These are phyloP conservation scores for Idaea dimidiata DNA, from an alignment of 2,888 invertebrate genomes.

Conservation along the genomic window DNA sequence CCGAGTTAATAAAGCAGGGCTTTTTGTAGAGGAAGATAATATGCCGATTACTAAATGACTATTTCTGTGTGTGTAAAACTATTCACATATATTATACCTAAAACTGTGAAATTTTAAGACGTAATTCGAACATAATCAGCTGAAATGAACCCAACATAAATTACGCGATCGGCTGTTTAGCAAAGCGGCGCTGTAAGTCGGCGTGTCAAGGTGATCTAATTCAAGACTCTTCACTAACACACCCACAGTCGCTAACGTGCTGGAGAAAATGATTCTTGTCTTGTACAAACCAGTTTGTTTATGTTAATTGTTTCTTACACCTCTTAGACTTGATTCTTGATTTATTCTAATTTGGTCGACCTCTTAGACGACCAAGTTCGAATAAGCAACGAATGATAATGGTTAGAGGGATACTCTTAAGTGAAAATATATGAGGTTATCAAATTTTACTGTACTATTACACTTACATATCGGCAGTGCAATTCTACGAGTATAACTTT, in stretches of 20 bases:
- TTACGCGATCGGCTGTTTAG: conserved; percentile 19
- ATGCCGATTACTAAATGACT: no score
- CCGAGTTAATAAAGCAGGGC: no score
- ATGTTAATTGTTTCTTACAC: not conserved
- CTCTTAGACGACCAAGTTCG: no score
- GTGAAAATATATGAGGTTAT: no score
- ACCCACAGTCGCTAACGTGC: conserved; percentile 7
- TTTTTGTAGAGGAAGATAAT: no score
- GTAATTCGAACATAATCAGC: conserved; percentile 15
- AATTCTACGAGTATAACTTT: no score
- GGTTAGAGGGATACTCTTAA: no score
- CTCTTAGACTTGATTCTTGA: not conserved
- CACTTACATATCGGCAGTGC: no score
- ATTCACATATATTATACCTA: not conserved
- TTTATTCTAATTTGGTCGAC: no score
- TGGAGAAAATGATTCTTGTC: not conserved
- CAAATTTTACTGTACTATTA: no score
- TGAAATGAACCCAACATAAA: conserved; percentile 17
- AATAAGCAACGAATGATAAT: no score
- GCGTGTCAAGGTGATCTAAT: conserved; percentile 67
- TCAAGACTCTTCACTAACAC: conserved; percentile 23
- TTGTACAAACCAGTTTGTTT: not conserved
- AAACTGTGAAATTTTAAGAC: conserved; percentile 6
- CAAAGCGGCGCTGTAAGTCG: conserved; percentile 30
- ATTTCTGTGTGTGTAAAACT: no score